Conservation (phyloP, 2,888 invertebrate genomes). For the Thumatha senex region DNA sequence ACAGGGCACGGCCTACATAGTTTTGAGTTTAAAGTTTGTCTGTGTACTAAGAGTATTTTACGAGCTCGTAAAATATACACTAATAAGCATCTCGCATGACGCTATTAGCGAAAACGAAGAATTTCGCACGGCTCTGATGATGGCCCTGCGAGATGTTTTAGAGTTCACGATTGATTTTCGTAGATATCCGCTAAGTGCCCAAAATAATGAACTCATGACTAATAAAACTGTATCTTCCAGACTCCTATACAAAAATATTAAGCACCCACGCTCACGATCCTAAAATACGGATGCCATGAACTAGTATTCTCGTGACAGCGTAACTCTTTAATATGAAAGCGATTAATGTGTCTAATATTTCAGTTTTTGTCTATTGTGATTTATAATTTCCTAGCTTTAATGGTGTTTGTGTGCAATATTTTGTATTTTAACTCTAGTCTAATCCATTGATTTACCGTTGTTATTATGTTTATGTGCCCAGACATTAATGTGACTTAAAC, state of each 20-base stretch:
- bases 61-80: conserved; percentile 31
- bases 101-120: conserved; percentile 23
- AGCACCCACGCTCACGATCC: conserved; percentile 48
- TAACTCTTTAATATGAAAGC: conserved; percentile 47
- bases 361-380: conserved; percentile 40
- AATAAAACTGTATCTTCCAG: conserved; percentile 59
- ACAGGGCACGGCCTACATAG: conserved; percentile 37
- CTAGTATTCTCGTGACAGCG: conserved; percentile 43
- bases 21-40: conserved; percentile 27
- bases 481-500: conserved; percentile 2
- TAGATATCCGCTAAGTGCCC: conserved; percentile 68
- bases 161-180: conserved; percentile 52
- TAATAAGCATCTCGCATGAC: conserved; percentile 38
- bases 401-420: conserved; percentile 36
- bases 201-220: conserved; percentile 50
- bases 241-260: conserved; percentile 58
- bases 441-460: conserved; percentile 36
- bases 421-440: conserved; percentile 35
- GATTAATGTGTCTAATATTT: conserved; percentile 46
- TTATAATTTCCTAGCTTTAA: conserved; percentile 39
- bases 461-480: conserved; percentile 10
- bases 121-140: conserved; percentile 62
- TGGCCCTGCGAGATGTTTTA: conserved; percentile 54
- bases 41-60: conserved; percentile 25
- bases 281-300: conserved; percentile 41